Conservation (phyloP, 2,113 vertebrate species). For the Platichthys flesus region DNA sequence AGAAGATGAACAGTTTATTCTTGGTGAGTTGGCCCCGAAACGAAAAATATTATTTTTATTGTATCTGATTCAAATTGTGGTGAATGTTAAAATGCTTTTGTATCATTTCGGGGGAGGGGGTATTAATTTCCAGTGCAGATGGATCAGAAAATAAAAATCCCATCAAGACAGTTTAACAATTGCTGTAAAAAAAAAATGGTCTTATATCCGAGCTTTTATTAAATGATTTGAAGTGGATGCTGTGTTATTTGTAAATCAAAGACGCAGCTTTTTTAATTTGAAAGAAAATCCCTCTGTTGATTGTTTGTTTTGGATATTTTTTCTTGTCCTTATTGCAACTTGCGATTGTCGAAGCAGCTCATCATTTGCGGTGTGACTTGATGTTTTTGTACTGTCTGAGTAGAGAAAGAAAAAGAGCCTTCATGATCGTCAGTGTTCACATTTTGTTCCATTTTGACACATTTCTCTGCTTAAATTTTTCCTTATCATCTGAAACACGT, state of each 20-base stretch:
- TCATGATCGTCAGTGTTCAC: constrained; percentile 10
- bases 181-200: constrained; percentile 55
- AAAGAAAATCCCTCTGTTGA: constrained; percentile 1
- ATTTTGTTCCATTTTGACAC: constrained; percentile 4
- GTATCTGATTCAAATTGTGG: constrained; percentile 46
- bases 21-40: constrained; percentile 40
- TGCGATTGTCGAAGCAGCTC: not conserved
- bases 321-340: constrained; percentile 1
- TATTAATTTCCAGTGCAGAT: constrained; percentile 44
- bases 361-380: not conserved
- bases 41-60: constrained; percentile 12
- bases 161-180: constrained; percentile 52
- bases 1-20: constrained; percentile 46
- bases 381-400: constrained; percentile 4
- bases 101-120: not conserved
- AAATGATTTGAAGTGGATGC: constrained; percentile 68
- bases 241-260: constrained; percentile 40
- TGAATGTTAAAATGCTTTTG: constrained; percentile 57
- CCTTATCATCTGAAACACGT: constrained; percentile 9
- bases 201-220: constrained; percentile 75
- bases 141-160: constrained; percentile 38
- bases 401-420: not conserved
- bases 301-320: constrained; percentile 22
- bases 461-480: constrained; percentile 23
- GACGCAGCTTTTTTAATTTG: constrained; percentile 5